A percentile compares a stretch with the other conserved stretches of the same genome.
These are phyloP conservation scores for Calypte anna DNA, from an alignment of 2,113 vertebrate species.

Conservation along the genomic window DNA sequence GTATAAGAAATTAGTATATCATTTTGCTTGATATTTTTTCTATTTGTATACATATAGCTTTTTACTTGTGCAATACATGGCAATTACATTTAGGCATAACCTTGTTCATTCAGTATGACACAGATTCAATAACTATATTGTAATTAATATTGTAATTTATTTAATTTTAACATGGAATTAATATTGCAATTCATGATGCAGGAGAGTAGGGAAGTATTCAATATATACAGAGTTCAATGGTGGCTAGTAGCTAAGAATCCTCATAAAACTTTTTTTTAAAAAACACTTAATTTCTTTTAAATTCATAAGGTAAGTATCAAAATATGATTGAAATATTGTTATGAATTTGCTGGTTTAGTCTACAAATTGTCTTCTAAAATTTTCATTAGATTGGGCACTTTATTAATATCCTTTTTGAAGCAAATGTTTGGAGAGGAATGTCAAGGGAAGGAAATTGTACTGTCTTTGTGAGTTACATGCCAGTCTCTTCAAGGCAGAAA, in stretches of 20 bases:
- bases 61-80: constrained; percentile 13
- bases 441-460: neutral
- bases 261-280: constrained; percentile 23
- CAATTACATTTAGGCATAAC: neutral
- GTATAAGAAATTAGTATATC: neutral
- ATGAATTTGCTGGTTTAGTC: constrained; percentile 1
- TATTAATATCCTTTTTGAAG: neutral
- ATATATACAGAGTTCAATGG: neutral
- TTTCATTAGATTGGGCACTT: neutral
- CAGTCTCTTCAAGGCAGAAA: neutral
- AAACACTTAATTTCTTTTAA: neutral
- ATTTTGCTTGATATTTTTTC: constrained; percentile 4
- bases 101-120: neutral
- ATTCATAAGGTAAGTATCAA: neutral
- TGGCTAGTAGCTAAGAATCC: neutral
- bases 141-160: constrained; percentile 4
- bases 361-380: neutral
- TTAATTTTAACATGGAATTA: neutral
- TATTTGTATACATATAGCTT: constrained; percentile 1
- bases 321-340: neutral
- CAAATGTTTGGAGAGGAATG: neutral
- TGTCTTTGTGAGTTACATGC: neutral
- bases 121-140: neutral
- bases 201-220: neutral
- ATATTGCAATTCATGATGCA: neutral